These are phyloP conservation scores for Reticulitermes lucifugus DNA, from an alignment of 2,888 invertebrate species.

Conservation along the genomic window DNA sequence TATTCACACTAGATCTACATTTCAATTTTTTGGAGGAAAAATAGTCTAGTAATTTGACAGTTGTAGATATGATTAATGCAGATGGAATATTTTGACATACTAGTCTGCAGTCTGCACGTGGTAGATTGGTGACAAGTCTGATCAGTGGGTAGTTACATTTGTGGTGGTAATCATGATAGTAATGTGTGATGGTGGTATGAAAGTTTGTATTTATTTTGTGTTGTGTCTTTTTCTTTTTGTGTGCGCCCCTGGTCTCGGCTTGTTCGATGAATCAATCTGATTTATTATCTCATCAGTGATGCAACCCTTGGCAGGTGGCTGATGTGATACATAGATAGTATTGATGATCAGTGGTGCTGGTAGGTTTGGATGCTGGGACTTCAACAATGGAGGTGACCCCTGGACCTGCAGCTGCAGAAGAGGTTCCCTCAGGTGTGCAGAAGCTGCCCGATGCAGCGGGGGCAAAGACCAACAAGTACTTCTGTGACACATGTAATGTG, in stretches of 20 bases:
- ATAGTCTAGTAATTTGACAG: no score
- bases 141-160: background rate
- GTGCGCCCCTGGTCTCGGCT: constrained; percentile 43
- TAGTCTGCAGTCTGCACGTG: background rate
- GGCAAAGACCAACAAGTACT: constrained; percentile 51
- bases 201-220: constrained; percentile 6
- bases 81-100: background rate
- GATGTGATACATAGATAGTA: constrained; percentile 66
- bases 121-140: background rate
- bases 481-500: constrained; percentile 64
- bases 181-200: background rate
- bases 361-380: constrained; percentile 44
- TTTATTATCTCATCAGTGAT: constrained; percentile 53
- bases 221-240: constrained; percentile 46
- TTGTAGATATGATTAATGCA: no score
- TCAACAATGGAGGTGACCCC: background rate
- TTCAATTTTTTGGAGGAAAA: no score
- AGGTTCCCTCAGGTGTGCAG: constrained; percentile 52
- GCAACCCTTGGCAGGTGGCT: constrained; percentile 35
- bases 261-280: constrained; percentile 50
- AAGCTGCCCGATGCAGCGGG: constrained; percentile 48
- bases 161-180: background rate
- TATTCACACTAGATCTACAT: no score
- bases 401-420: constrained; percentile 7
- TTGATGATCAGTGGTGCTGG: constrained; percentile 59